These are phyloP conservation scores for Hypercompe scribonia DNA, from an alignment of 2,888 invertebrate genomes.

Conservation along the genomic window DNA sequence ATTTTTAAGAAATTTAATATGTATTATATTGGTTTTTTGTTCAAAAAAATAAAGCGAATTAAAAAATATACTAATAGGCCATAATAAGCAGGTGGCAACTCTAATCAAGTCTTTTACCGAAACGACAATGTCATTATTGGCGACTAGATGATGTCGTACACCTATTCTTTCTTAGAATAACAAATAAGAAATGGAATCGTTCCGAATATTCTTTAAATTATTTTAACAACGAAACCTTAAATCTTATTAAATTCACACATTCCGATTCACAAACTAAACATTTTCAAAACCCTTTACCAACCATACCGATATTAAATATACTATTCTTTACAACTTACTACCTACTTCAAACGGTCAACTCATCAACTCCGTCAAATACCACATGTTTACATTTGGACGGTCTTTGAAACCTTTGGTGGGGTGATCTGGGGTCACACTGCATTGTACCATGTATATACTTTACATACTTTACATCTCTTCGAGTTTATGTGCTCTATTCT, in stretches of 20 bases:
- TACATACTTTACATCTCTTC: constrained; percentile 29
- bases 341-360: constrained; percentile 19
- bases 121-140: constrained; percentile 17
- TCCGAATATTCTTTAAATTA: not conserved
- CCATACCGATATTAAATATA: constrained; percentile 24
- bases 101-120: constrained; percentile 25
- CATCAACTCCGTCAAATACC: not conserved
- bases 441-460: constrained; percentile 25
- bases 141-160: constrained; percentile 22
- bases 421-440: constrained; percentile 28
- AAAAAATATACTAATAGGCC: not conserved
- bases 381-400: not conserved
- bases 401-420: not conserved
- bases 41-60: not conserved
- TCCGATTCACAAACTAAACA: not conserved
- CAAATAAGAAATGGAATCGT: not conserved
- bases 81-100: constrained; percentile 9
- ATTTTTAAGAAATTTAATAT: not conserved
- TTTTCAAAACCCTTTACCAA: not conserved
- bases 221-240: not conserved
- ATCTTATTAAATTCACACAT: constrained; percentile 22
- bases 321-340: constrained; percentile 9
- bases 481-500: constrained; percentile 41
- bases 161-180: constrained; percentile 2
- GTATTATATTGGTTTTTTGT: not conserved